Evolutionary conservation across 1,140 invertebrate species (phyloP).

Genomic region (Polyergus mexicanus): DNA sequence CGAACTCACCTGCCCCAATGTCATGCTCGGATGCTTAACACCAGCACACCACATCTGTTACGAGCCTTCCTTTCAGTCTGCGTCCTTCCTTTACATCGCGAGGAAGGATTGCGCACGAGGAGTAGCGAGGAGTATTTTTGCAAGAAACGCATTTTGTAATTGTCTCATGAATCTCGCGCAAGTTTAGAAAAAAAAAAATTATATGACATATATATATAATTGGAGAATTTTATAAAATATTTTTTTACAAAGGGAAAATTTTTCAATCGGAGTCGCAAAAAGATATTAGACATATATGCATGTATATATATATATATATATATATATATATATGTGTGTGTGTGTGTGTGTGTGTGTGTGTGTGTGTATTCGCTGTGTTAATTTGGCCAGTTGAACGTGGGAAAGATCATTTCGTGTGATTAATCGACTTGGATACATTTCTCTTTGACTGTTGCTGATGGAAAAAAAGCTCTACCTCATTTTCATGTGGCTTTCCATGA

Average conservation of each 20-base stretch:
- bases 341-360: too few species aligned
- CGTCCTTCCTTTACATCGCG: slow-evolving; percentile 74
- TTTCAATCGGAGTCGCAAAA: neutral
- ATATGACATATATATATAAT: neutral
- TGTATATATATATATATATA: neutral
- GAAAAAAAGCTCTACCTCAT: slow-evolving; percentile 38
- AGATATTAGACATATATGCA: neutral
- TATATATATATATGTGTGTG: too few species aligned
- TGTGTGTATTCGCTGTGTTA: slow-evolving; percentile 6
- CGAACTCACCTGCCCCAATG: slow-evolving; percentile 81
- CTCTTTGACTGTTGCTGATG: slow-evolving; percentile 13
- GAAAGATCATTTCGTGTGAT: slow-evolving; percentile 1
- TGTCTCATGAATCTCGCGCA: neutral
- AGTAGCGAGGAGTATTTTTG: neutral
- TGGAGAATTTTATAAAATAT: neutral
- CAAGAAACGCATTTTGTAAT: neutral
- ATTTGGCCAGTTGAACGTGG: slow-evolving; percentile 20
- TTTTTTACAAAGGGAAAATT: neutral
- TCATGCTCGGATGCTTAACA: slow-evolving; percentile 77
- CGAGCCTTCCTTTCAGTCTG: slow-evolving; percentile 79
- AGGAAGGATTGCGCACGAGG: slow-evolving; percentile 65
- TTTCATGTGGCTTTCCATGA: slow-evolving; percentile 40
- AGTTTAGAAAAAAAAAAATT: neutral
- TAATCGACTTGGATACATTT: slow-evolving; percentile 33
- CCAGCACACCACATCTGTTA: slow-evolving; percentile 80